Conservation (phyloP, 2,113 vertebrate genomes). For the Onychostoma macrolepis region DNA sequence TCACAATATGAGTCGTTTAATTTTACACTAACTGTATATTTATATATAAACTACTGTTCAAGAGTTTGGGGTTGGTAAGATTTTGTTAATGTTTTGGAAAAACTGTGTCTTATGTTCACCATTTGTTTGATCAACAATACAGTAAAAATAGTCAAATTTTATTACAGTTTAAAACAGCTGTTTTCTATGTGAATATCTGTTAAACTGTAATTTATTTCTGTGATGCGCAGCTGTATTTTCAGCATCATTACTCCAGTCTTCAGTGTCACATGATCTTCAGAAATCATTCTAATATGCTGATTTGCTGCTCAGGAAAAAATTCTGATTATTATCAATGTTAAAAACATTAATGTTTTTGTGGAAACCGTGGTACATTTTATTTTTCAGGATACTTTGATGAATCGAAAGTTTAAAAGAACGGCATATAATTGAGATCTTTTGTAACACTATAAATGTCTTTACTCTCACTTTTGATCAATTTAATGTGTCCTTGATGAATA, state of each 20-base stretch:
- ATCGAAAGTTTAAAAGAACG: background rate
- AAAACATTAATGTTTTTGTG: background rate
- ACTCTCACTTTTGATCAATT: background rate
- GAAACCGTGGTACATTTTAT: background rate
- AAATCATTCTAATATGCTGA: background rate
- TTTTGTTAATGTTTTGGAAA: background rate
- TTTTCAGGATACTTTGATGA: background rate
- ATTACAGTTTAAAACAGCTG: background rate
- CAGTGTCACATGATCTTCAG: background rate
- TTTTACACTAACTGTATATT: background rate
- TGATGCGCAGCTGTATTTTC: background rate
- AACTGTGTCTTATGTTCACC: background rate
- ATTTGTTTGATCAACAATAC: background rate
- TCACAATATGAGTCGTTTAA: background rate
- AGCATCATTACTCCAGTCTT: background rate
- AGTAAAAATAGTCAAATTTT: background rate
- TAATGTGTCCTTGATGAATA: background rate
- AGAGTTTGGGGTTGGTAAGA: background rate
- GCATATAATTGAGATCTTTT: background rate
- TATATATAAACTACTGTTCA: background rate
- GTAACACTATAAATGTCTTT: background rate
- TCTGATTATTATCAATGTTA: background rate
- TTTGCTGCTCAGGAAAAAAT: background rate
- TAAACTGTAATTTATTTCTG: background rate
- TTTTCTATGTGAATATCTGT: no score